phyloP scores from a whole-genome alignment of 2,888 invertebrate genomes.

The Spilarctia lutea region DNA sequence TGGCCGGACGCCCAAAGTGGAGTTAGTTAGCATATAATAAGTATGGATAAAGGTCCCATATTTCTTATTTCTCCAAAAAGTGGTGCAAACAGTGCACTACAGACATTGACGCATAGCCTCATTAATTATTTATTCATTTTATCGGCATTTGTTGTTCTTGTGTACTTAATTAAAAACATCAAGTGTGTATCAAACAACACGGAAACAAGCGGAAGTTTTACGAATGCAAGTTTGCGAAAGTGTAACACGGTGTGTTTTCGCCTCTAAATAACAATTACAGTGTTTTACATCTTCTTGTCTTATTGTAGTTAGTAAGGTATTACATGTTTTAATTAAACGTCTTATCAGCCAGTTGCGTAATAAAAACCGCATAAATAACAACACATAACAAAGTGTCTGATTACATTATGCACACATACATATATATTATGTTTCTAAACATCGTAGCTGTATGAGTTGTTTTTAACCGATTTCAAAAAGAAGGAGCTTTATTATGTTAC shows the following conservation, averaged over 20 bases:
- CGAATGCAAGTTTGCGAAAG: constrained; percentile 45
- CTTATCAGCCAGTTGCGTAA: neutral
- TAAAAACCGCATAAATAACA: neutral
- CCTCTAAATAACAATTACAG: constrained; percentile 19
- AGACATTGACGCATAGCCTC: too few relatives aligned
- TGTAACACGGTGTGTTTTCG: constrained; percentile 35
- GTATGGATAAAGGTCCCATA: too few relatives aligned
- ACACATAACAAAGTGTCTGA: neutral
- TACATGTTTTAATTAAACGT: neutral
- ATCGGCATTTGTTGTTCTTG: neutral
- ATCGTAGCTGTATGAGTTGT: neutral
- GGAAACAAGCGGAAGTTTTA: constrained; percentile 41
- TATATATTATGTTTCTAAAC: neutral
- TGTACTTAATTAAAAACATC: constrained; percentile 17
- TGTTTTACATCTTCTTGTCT: constrained; percentile 32
- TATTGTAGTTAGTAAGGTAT: constrained; percentile 18
- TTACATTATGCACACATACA: neutral
- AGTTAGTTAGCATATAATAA: too few relatives aligned
- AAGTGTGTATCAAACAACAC: constrained; percentile 27
- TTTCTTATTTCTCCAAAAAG: too few relatives aligned
- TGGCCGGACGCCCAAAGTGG: too few relatives aligned
- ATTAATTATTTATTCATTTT: neutral
- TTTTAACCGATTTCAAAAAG: neutral
- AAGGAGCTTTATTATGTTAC: neutral
- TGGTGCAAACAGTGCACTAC: neutral